These are phyloP conservation scores for Centrocercus urophasianus DNA, from an alignment of 2,113 vertebrate species.

Conservation along the genomic window DNA sequence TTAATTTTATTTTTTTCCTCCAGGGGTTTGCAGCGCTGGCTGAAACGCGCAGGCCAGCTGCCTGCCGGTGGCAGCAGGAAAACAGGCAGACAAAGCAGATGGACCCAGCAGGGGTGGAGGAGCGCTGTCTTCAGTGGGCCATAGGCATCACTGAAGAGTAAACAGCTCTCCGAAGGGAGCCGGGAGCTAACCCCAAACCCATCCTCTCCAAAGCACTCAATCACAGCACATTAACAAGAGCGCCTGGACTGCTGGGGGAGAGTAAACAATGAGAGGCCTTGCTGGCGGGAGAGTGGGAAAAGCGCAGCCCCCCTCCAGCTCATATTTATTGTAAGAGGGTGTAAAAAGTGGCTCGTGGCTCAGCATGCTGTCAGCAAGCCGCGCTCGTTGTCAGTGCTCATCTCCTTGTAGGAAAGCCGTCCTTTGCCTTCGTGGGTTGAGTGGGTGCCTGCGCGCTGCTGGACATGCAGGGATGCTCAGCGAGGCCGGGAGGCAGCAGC, in stretches of 20 bases:
- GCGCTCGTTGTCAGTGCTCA: not conserved
- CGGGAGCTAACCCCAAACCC: slow-evolving; percentile 49
- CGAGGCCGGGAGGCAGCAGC: rapidly evolving
- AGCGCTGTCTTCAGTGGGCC: slow-evolving; percentile 63
- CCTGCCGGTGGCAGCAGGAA: slow-evolving; percentile 73
- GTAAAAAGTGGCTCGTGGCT: slow-evolving; percentile 42
- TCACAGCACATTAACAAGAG: slow-evolving; percentile 69
- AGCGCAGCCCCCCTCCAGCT: slow-evolving; percentile 41
- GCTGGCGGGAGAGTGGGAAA: slow-evolving; percentile 58
- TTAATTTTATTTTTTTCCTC: slow-evolving; percentile 71
- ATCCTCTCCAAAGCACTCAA: slow-evolving; percentile 52
- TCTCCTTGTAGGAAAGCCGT: not conserved
- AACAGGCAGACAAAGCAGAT: slow-evolving; percentile 75
- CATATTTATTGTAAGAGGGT: slow-evolving; percentile 58
- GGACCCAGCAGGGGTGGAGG: slow-evolving; percentile 74
- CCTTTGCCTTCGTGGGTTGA: not conserved
- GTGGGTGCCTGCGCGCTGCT: rapidly evolving
- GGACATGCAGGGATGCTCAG: not conserved
- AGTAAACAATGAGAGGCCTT: slow-evolving; percentile 59
- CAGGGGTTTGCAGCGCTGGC: slow-evolving; percentile 58
- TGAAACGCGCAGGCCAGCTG: slow-evolving; percentile 70
- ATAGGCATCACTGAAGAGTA: slow-evolving; percentile 68
- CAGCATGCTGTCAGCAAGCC: not conserved
- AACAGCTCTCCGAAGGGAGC: slow-evolving; percentile 71
- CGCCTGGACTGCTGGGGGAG: slow-evolving; percentile 48